Base-by-base conservation (phyloP, 1,140 invertebrate genomes). In the Acromyrmex charruanus region DNA sequence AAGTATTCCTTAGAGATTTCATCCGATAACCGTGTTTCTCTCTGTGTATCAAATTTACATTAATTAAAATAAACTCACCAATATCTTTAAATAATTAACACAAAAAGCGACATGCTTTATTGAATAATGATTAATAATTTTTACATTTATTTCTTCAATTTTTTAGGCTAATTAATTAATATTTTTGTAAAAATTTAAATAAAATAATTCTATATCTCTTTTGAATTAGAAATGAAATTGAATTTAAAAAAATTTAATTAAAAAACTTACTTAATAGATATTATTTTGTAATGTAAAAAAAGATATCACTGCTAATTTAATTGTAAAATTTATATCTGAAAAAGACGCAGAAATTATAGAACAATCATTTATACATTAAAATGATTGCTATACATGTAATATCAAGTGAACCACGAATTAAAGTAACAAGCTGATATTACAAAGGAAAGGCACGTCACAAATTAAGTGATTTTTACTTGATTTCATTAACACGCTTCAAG, bases 1-100 rank as follows among this genome's bases (percentile, higher is more conserved):
- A 51, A 63, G 39, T 63, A 39, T 63, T 77, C 74, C 74, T 77
- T 77, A 77, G 58, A 63, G 74, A 77, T 77, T 77, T 77, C 58
- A 31, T 77, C 9, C 39, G 21, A 77, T 61, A 77, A 35, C 21
- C 25, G 39, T 35, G 55, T 28, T 49, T 44, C 58, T 44, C 55
- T 61, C 55, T 28, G 25, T 12, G 55, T 44, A 14, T 35, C 16
- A 58, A 77, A 77, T 77, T 59, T 31, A 21, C 55, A 59, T 77
- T 63, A 61, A 77, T 77, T 39, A 77, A 16, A 61, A 44, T 16
- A 25, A 35, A 25, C n/a, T 77, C n/a, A 77, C n/a, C 65, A 68
- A 68, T 68, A 68, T 68, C 16, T 14, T 39, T 12, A n/a, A 61
- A 28, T 61, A 61, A 39, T 77, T 77, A 77, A 65, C 16, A 18